These are phyloP conservation scores for Melanerpes formicivorus DNA, from an alignment of 2,113 vertebrate species.

Conservation along the genomic window DNA sequence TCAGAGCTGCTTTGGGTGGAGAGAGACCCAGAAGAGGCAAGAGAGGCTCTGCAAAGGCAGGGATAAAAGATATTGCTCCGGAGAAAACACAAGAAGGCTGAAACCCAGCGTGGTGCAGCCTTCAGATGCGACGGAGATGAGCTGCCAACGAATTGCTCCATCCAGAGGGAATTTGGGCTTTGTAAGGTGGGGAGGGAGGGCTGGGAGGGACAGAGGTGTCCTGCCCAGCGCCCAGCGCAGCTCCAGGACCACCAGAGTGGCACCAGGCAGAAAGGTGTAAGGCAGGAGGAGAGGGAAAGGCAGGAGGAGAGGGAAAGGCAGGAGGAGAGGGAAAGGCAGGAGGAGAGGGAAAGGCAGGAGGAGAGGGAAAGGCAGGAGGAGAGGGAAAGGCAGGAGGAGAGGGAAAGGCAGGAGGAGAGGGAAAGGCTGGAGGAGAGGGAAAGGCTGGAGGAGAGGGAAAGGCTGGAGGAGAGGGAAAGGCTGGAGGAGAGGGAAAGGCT, in stretches of 20 bases:
- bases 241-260: background rate
- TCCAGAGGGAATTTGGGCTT: conserved; percentile 17
- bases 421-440: too few species aligned
- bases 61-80: conserved; percentile 66
- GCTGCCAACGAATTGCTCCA: conserved; percentile 75
- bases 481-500: too few species aligned
- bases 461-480: too few species aligned
- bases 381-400: too few species aligned
- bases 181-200: background rate
- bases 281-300: background rate
- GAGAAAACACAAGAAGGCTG: conserved; percentile 78
- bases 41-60: background rate
- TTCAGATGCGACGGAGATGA: conserved; percentile 85
- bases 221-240: background rate
- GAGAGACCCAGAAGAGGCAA: conserved; percentile 27
- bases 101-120: conserved; percentile 71
- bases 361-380: too few species aligned
- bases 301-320: too few species aligned
- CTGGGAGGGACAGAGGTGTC: background rate
- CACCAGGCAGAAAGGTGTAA: background rate
- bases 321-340: too few species aligned
- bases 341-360: too few species aligned
- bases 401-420: too few species aligned
- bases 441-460: too few species aligned
- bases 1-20: background rate